Base-by-base conservation (phyloP, 2,888 invertebrate species). In the Oegoconia quadripuncta region DNA sequence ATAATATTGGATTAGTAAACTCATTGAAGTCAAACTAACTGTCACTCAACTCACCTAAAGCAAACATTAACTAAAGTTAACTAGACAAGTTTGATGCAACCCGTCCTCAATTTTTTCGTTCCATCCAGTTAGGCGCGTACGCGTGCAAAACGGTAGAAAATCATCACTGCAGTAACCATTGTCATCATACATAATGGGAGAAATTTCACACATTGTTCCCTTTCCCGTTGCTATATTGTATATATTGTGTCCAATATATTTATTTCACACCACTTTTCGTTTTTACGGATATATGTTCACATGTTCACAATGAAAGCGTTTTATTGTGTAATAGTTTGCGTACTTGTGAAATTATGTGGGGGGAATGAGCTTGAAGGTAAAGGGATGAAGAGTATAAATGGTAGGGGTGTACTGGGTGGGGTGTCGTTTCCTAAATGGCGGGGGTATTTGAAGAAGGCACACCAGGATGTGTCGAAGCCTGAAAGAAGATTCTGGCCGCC, bases 401-500 rank as follows among this genome's bases (percentile, higher is more conserved):
- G 55, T 2, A 58, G 59, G 32, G 52, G 52, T 0, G 15, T 52
- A 7, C 38, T 58, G 4, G 52, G 54, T 32, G 52, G 55, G n/a
- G 26, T 56, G 3, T 44, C 55, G 1, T 50, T 60, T 11, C 52
- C 59, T 0, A 64, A 56, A 33, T 57, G 59, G 56, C 57, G 54
- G 30, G 42, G 52, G 30, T 27, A 37, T n/a, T 35, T 48, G 8
- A 50, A 46, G 23, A 71, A 46, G 37, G 35, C 23, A n/a, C 43
- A 38, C 36, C 51, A 51, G 4, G 57, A 55, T 38, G 13, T 18
- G 33, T 47, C 43, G 27, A 48, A 59, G 41, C 32, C 44, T 2
- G 68, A 71, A 23, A 42, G 58, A 0, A 63, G 61, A 8, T 78
- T 84, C 53, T 81, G 86, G 84, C 72, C 74, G 0, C 64, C 71